Evolutionary conservation across 2,888 invertebrate genomes (phyloP).

Genomic region (Perdita meconis): DNA sequence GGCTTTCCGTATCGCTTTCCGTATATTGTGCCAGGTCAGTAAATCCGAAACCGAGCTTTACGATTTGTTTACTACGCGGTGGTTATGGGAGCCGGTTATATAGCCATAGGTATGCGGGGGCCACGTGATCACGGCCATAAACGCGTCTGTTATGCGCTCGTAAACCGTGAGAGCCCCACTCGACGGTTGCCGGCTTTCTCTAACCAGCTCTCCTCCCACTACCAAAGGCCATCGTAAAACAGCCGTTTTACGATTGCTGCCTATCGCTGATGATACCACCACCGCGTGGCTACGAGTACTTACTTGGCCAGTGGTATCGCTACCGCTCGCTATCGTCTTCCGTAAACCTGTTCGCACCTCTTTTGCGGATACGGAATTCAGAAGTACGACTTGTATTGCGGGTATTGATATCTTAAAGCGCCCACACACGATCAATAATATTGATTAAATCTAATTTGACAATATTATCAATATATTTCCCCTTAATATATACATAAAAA

Average conservation of each 20-base stretch:
- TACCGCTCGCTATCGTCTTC: conserved; percentile 11
- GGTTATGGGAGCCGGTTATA: conserved; percentile 82
- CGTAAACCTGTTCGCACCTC: conserved; percentile 40
- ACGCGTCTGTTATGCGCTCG: conserved; percentile 84
- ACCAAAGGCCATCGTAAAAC: conserved; percentile 80
- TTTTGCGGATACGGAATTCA: not conserved
- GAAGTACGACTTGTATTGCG: not conserved
- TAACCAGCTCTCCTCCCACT: conserved; percentile 62
- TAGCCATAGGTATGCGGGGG: conserved; percentile 82
- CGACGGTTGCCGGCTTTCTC: conserved; percentile 62
- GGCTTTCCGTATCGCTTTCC: conserved; percentile 73
- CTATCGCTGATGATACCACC: conserved; percentile 80
- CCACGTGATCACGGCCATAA: conserved; percentile 84
- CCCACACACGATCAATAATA: no score
- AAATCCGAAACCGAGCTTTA: conserved; percentile 83
- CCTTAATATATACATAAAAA: no score
- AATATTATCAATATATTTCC: no score
- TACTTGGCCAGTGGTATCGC: conserved; percentile 51
- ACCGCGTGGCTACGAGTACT: conserved; percentile 70
- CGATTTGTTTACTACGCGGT: conserved; percentile 84
- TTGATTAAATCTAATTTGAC: no score
- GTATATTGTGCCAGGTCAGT: conserved; percentile 83
- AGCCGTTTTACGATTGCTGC: conserved; percentile 83
- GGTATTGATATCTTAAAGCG: no score
- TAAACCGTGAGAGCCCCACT: conserved; percentile 81